A percentile compares a stretch with the other conserved stretches of the same genome.
phyloP scores from a whole-genome alignment of 2,113 vertebrate species.

The Neodontobutis hainanensis region DNA sequence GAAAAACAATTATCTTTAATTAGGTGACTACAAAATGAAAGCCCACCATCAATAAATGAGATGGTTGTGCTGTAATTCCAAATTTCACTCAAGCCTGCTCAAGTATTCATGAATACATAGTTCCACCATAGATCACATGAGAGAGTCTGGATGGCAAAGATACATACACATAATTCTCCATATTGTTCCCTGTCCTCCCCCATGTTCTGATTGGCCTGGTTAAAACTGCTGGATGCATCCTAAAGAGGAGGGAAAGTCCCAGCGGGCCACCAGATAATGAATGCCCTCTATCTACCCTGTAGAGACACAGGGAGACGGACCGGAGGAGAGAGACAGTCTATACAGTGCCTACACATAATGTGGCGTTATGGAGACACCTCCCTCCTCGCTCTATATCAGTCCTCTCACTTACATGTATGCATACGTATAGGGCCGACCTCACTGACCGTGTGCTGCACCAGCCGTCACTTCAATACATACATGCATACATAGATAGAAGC shows the following conservation, averaged over 20 bases:
- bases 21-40: too few species aligned
- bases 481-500: constrained; percentile 4
- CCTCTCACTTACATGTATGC: constrained; percentile 25
- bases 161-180: background rate
- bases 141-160: constrained; percentile 16
- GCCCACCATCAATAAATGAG: too few species aligned
- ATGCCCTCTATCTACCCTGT: constrained; percentile 70
- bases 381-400: constrained; percentile 2
- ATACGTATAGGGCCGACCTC: constrained; percentile 35
- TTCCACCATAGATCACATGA: too few species aligned
- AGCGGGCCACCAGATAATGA: constrained; percentile 66
- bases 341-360: constrained; percentile 41
- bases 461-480: constrained; percentile 45
- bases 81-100: too few species aligned
- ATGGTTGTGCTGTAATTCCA: too few species aligned
- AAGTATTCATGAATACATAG: too few species aligned
- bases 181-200: constrained; percentile 23
- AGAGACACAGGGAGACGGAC: constrained; percentile 34
- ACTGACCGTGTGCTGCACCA: constrained; percentile 41
- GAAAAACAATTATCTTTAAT: too few species aligned
- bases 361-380: constrained; percentile 30
- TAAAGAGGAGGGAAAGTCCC: constrained; percentile 66
- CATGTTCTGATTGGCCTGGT: constrained; percentile 55
- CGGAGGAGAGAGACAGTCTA: constrained; percentile 37
- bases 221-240: constrained; percentile 67